Evolutionary conservation across 2,113 vertebrate species (phyloP).

Genomic region (Genyomyrus donnyi): DNA sequence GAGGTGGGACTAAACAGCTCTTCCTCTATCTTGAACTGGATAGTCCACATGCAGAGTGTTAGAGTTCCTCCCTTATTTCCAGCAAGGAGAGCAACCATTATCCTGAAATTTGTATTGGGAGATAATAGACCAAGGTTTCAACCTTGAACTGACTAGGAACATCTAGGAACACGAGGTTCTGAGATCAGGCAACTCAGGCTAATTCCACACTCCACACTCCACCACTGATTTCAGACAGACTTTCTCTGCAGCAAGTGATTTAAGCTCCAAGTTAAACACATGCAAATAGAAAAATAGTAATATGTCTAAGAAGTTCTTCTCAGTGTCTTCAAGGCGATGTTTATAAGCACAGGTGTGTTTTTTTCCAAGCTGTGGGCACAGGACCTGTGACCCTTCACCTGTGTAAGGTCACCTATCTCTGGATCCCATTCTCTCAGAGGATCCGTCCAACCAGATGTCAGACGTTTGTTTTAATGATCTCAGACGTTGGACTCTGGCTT

Average conservation of each 20-base stretch:
- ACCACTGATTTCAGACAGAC: slow-evolving; percentile 14
- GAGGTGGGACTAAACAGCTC: background rate
- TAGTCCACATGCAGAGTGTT: background rate
- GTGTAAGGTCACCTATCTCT: background rate
- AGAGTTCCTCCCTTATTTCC: slow-evolving; percentile 6
- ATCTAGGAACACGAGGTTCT: slow-evolving; percentile 42
- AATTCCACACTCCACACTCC: slow-evolving; percentile 1
- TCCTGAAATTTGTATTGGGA: slow-evolving; percentile 3
- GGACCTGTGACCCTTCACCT: background rate
- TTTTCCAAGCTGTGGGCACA: background rate
- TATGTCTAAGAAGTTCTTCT: background rate
- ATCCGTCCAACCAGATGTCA: background rate
- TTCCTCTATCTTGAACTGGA: background rate
- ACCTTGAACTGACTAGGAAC: slow-evolving; percentile 34
- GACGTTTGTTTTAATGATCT: slow-evolving; percentile 13
- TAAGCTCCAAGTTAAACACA: background rate
- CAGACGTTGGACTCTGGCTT: background rate
- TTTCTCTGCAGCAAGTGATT: background rate
- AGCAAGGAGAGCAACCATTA: background rate
- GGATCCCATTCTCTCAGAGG: background rate
- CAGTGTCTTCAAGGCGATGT: background rate
- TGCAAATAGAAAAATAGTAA: background rate
- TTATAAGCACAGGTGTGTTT: background rate
- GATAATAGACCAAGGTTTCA: slow-evolving; percentile 33
- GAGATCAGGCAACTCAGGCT: slow-evolving; percentile 39